A percentile compares a stretch with the other conserved stretches of the same genome.
These are phyloP conservation scores for Athrips mouffetella DNA, from an alignment of 2,888 invertebrate genomes.

Conservation along the genomic window DNA sequence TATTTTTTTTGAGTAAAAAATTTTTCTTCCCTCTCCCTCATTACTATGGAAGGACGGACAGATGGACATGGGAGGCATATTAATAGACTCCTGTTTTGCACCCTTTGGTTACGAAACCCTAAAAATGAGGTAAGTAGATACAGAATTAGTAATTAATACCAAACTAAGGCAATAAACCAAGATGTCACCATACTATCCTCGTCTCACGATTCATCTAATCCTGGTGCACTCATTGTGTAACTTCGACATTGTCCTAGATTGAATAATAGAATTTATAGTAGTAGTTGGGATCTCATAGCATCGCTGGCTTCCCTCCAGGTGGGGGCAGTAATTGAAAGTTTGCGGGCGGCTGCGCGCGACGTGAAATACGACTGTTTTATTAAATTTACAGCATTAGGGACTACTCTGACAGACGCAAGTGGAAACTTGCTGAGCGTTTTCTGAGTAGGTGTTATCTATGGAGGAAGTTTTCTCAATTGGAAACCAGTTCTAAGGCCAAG, in stretches of 20 bases:
- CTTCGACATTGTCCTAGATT: constrained; percentile 45
- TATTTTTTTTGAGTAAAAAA: too few relatives aligned
- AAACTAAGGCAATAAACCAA: not conserved
- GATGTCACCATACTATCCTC: not conserved
- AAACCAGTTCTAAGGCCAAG: too few relatives aligned
- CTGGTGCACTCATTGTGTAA: constrained; percentile 19
- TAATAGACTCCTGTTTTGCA: too few relatives aligned
- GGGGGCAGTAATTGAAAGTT: constrained; percentile 56
- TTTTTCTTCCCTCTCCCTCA: too few relatives aligned
- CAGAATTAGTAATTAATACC: not conserved
- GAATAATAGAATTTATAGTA: constrained; percentile 59
- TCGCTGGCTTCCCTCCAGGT: constrained; percentile 52
- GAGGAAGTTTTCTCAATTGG: not conserved
- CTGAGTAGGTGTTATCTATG: not conserved
- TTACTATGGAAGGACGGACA: too few relatives aligned
- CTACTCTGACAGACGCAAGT: constrained; percentile 18
- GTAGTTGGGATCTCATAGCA: not conserved
- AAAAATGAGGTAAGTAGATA: not conserved
- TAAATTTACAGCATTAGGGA: constrained; percentile 27
- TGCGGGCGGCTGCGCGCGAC: constrained; percentile 33
- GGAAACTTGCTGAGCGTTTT: not conserved
- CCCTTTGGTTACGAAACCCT: too few relatives aligned
- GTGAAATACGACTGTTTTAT: constrained; percentile 38
- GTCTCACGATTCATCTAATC: constrained; percentile 1
- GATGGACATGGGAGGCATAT: too few relatives aligned